phyloP scores from a whole-genome alignment of 2,797 vertebrate genomes.

The Macroramphosus scolopax region DNA sequence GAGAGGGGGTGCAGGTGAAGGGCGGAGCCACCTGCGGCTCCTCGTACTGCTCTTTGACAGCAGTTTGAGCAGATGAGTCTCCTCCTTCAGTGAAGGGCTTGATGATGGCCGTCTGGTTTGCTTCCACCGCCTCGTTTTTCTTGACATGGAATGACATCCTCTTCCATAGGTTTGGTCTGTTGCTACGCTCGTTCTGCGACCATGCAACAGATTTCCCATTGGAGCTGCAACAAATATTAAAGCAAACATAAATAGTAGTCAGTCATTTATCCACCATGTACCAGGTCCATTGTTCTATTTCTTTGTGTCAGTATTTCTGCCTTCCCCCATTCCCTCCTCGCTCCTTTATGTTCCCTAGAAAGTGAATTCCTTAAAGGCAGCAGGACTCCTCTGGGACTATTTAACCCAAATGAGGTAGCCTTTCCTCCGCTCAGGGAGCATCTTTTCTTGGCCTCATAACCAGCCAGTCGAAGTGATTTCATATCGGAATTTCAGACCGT shows the following conservation, averaged over 20 bases:
- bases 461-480: conserved; percentile 21
- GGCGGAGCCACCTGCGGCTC: conserved; percentile 81
- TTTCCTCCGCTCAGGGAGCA: conserved; percentile 52
- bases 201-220: conserved; percentile 95
- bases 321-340: conserved; percentile 22
- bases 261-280: no score
- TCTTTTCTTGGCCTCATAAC: conserved; percentile 40
- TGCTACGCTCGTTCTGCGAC: conserved; percentile 87
- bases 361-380: conserved; percentile 61
- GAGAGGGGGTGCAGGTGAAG: conserved; percentile 82
- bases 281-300: conserved; percentile 18
- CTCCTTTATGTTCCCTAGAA: conserved; percentile 65
- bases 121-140: conserved; percentile 86
- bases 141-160: conserved; percentile 94
- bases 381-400: conserved; percentile 52
- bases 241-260: no score
- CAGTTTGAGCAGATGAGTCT: conserved; percentile 69
- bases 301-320: conserved; percentile 16
- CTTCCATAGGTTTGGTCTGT: conserved; percentile 95
- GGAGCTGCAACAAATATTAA: conserved; percentile 79
- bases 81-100: conserved; percentile 93
- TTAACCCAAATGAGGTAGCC: conserved; percentile 69
- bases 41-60: conserved; percentile 78
- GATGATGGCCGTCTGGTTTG: conserved; percentile 96
- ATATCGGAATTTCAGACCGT: no score